Percentiles rank a stretch among this genome's conserved stretches.
Conservation (phyloP, 2,113 vertebrate species). For the Hippocampus zosterae region DNA sequence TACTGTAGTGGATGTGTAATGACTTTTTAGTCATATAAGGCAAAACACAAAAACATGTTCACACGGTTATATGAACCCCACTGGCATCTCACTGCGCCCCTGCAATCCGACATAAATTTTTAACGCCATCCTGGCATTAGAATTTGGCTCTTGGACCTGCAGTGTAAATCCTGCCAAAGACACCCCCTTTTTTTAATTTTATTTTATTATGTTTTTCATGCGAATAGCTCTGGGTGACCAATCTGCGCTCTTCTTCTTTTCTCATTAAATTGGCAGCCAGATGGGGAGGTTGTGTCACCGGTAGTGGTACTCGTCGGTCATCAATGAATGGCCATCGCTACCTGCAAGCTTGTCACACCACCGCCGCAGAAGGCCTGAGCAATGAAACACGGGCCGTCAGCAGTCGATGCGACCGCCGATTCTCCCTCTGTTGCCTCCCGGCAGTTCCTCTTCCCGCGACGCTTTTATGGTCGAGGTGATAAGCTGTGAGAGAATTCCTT, state of each 20-base stretch:
- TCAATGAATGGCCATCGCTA: conserved; percentile 22
- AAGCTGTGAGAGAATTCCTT: conserved; percentile 30
- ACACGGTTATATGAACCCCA: no score
- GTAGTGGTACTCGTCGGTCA: conserved; percentile 16
- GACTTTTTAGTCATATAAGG: no score
- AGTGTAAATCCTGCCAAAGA: no score
- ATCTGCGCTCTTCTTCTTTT: conserved; percentile 18
- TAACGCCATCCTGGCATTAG: no score
- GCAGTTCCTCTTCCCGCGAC: conserved; percentile 11
- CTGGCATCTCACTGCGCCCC: no score
- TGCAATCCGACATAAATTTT: no score
- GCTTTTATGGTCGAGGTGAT: conserved; percentile 38
- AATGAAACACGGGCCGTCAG: conserved; percentile 30
- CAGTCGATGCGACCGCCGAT: conserved; percentile 23
- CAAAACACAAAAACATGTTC: no score
- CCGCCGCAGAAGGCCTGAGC: conserved; percentile 31
- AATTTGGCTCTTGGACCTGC: no score
- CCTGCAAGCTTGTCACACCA: conserved; percentile 40
- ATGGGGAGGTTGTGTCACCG: conserved; percentile 7
- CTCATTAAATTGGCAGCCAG: conserved; percentile 27
- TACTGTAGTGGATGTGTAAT: no score
- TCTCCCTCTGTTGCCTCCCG: not conserved
- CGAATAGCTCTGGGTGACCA: conserved; percentile 5
- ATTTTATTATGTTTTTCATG: no score
- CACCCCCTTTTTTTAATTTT: no score